Percentiles rank a stretch among this genome's conserved stretches.
Evolutionary conservation across 2,797 vertebrate species (phyloP).

Genomic region (Rhinoraja longicauda): DNA sequence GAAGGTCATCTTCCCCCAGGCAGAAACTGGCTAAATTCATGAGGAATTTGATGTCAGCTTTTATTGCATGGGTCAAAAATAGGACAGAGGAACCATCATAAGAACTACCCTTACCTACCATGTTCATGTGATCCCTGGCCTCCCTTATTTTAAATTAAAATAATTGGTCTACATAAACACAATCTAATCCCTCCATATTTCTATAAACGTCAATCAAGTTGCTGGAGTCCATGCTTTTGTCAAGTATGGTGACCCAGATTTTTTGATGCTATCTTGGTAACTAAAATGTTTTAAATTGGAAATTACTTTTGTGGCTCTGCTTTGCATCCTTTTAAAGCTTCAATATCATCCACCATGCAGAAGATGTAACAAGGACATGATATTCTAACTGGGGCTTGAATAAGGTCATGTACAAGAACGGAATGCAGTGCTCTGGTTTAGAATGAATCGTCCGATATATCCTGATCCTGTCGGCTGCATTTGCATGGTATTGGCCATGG

Average conservation of each 20-base stretch:
- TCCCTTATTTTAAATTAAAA: neutral
- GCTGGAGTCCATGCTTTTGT: neutral
- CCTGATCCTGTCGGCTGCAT: neutral
- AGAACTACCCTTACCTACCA: neutral
- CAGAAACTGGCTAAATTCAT: neutral
- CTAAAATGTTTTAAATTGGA: neutral
- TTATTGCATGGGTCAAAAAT: neutral
- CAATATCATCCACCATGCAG: neutral
- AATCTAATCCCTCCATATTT: neutral
- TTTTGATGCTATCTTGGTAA: neutral
- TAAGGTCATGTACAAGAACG: neutral
- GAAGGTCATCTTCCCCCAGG: neutral
- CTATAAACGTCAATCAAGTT: neutral
- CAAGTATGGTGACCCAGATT: neutral
- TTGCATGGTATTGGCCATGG: neutral
- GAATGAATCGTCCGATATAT: neutral
- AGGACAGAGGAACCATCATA: neutral
- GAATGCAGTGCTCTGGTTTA: neutral
- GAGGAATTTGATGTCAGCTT: neutral
- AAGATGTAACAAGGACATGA: neutral
- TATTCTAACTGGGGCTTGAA: neutral
- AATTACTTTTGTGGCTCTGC: neutral
- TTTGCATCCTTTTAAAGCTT: neutral
- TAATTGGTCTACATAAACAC: neutral
- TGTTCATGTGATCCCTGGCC: neutral